phyloP scores from a whole-genome alignment of 2,888 invertebrate genomes.

The Bimastos eiseni region DNA sequence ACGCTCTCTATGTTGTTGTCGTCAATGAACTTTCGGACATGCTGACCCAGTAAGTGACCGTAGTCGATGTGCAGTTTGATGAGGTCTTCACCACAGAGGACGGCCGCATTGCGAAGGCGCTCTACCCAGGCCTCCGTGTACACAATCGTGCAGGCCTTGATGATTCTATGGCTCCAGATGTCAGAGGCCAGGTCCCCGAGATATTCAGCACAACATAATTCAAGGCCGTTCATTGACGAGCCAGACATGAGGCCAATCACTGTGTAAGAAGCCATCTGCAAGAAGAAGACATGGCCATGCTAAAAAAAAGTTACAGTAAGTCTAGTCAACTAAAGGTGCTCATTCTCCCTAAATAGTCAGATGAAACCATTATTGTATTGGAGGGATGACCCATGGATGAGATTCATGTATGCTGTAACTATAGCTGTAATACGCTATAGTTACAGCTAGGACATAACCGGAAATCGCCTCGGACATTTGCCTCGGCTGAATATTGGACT shows the following conservation, averaged over 20 bases:
- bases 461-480: too few species aligned
- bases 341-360: neutral
- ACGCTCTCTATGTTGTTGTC: constrained; percentile 24
- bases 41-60: constrained; percentile 52
- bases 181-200: constrained; percentile 51
- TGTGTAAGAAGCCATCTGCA: constrained; percentile 50
- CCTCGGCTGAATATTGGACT: too few species aligned
- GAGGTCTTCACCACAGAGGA: constrained; percentile 49
- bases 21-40: constrained; percentile 46
- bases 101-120: constrained; percentile 46
- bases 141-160: constrained; percentile 48
- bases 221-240: constrained; percentile 56
- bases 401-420: too few species aligned
- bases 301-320: neutral
- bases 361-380: too few species aligned
- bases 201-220: constrained; percentile 55
- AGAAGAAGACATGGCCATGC: neutral
- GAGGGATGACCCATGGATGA: too few species aligned
- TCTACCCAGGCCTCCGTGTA: constrained; percentile 49
- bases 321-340: neutral
- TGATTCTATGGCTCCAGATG: constrained; percentile 53
- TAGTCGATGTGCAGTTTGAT: constrained; percentile 53
- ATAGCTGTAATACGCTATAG: too few species aligned
- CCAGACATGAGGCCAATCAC: constrained; percentile 58
- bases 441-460: too few species aligned